Evolutionary conservation across 2,113 vertebrate genomes (phyloP).

Genomic region (Hucho hucho): DNA sequence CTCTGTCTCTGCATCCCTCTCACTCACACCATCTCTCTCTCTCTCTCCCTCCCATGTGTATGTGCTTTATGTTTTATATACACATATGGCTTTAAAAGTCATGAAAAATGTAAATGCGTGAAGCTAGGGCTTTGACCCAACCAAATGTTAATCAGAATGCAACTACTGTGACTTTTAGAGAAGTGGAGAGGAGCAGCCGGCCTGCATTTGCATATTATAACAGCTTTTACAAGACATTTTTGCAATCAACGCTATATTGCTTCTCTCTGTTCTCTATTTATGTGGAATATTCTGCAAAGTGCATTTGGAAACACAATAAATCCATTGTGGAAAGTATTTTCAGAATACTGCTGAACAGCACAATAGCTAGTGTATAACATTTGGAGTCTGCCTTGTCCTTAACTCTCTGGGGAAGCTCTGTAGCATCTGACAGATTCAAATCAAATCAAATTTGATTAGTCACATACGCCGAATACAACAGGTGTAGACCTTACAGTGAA

Average conservation of each 20-base stretch:
- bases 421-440: not conserved
- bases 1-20: not conserved
- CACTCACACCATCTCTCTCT: not conserved
- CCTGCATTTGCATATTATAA: conserved; percentile 9
- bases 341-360: not conserved
- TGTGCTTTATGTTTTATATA: conserved; percentile 23
- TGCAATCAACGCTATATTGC: not conserved
- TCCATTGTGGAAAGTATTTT: not conserved
- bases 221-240: not conserved
- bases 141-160: conserved; percentile 30
- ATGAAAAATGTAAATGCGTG: conserved; percentile 15
- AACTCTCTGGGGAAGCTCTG: not conserved
- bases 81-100: conserved; percentile 7
- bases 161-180: conserved; percentile 11
- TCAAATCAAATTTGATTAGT: too few relatives aligned
- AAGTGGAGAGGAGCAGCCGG: not conserved
- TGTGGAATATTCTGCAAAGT: not conserved
- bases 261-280: not conserved
- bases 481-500: too few relatives aligned
- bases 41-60: not conserved
- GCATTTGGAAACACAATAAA: conserved; percentile 4
- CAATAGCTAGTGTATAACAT: conserved; percentile 3
- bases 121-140: conserved; percentile 24
- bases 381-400: not conserved
- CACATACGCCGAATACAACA: too few relatives aligned